Evolutionary conservation across 2,113 vertebrate genomes (phyloP), one percentile per base, ranked within the genome.

Genomic region (Tautogolabrus adspersus): DNA sequence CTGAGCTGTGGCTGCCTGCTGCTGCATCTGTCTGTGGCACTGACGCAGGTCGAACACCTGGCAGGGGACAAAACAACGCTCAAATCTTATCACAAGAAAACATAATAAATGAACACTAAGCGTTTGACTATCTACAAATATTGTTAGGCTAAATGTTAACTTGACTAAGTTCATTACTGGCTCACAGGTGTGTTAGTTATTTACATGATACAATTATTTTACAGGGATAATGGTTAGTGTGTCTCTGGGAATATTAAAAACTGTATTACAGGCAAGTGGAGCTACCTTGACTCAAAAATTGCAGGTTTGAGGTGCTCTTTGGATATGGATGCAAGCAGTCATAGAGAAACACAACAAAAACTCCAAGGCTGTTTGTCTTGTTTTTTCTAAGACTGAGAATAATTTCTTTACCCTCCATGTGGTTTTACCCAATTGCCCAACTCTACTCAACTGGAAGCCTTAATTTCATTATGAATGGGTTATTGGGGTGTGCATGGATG

Each of bases 11-110:
- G 98, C 98, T 0, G 98, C 98, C 92, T 99, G 98, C 90, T 99
- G 98, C 81, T 99, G 98, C 97, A 99, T 99, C 94, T 99, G 98
- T 42, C 98, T 94, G 69, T 99, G 97, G 81, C 98, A 99, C 81
- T 99, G 98, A 8, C 97, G 96, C 87, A 98, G 81, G 81, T 98
- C 98, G 71, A 99, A 99, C 89, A 99, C 98, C 98, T 99, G 90
- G n/a, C 13, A 46, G 47, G 49, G 30, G 18, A 66, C 21, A 74
- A 81, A 62, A 63, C 42, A 63, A 59, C 8, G 10, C 2, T 60
- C 10, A 42, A 34, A 34, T 34, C 30, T 34, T 34, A 21, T 4
- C 1, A 34, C 1, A 51, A 8, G 34, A 64, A 3, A 21, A 38
- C 22, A 6, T 1, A 26, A 0, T 19, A 7, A 66, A 71, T 37